Evolutionary conservation across 2,888 invertebrate genomes (phyloP), one percentile per base, ranked within the genome.

Genomic region (Nymphalis c-album): DNA sequence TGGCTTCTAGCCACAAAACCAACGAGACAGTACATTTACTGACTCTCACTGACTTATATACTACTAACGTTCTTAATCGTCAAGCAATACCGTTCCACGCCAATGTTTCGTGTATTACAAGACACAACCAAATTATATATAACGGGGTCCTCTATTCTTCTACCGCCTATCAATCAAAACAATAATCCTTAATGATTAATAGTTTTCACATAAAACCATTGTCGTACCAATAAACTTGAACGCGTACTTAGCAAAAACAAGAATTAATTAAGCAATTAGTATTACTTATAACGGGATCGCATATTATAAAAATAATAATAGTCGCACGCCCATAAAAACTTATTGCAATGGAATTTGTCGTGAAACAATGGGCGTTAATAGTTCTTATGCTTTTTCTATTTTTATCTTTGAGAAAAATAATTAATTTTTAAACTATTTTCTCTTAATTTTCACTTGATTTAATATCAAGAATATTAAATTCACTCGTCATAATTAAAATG

Each of bases 351-450:
- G 26, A 58, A 64, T 67, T 69, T 63, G 62, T 69, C 59, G 40
- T 13, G 16, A 60, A 62, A 67, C 69, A 71, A 69, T 69, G 64
- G 63, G 22, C 50, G 63, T 31, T 67, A 71, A 69, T 69, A 59
- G 64, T 64, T 67, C 50, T 50, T 51, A 60, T 58, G 48, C 22
- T 64, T 18, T 62, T 63, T 63, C 63, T 57, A 40, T 63, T 69
- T n/a, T 68, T 35, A 69, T 69, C 69, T 64, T 53, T 69, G 67
- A 40, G 71, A 71, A 67, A 40, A 60, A 69, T 71, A 31, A 31
- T 31, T 31, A 3, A 63, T 71, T 60, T 47, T 61, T 8, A 51
- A 40, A 40, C 10, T 1, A 5, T 17, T 46, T 45, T 35, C 18
- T 22, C 35, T 18, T 20, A 13, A 20, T 61, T 51, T 53, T 61